These are phyloP conservation scores for Brachionus rubens DNA, from an alignment of 1,140 invertebrate genomes.

Conservation along the genomic window DNA sequence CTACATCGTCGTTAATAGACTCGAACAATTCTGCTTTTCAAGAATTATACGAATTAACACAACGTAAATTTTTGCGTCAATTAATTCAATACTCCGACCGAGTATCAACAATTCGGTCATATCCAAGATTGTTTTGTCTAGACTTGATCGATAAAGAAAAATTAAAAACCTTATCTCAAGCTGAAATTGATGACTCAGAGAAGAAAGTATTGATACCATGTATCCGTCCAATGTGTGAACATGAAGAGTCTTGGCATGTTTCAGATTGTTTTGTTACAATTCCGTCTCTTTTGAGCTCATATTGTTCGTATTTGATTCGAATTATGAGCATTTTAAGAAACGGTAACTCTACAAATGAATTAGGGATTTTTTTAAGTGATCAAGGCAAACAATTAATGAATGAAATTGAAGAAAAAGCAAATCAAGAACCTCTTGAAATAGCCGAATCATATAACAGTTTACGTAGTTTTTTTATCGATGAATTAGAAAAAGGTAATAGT, in stretches of 20 bases:
- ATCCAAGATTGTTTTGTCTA: slow-evolving; percentile 23
- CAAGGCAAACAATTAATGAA: slow-evolving; percentile 14
- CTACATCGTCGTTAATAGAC: not conserved
- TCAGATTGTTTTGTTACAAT: not conserved
- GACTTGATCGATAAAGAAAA: slow-evolving; percentile 26
- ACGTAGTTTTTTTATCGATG: not conserved
- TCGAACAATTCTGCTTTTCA: slow-evolving; percentile 46
- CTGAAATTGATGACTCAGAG: not conserved
- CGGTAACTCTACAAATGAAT: not conserved
- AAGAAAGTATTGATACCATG: slow-evolving; percentile 46
- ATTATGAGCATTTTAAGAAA: slow-evolving; percentile 28
- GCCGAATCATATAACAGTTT: slow-evolving; percentile 3
- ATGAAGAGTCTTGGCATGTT: slow-evolving; percentile 51
- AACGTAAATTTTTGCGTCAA: no score
- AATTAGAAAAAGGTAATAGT: not conserved
- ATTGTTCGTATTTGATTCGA: not conserved
- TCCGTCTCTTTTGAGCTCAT: not conserved
- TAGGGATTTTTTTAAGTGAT: slow-evolving; percentile 9
- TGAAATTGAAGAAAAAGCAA: slow-evolving; percentile 30
- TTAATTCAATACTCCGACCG: slow-evolving; percentile 50
- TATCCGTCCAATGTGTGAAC: slow-evolving; percentile 52
- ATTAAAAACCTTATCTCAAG: not conserved
- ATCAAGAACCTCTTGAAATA: not conserved
- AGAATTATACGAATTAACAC: slow-evolving; percentile 56
- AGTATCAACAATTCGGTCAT: slow-evolving; percentile 47